Evolutionary conservation across 2,797 vertebrate genomes (phyloP).

Genomic region (Tapirus indicus): DNA sequence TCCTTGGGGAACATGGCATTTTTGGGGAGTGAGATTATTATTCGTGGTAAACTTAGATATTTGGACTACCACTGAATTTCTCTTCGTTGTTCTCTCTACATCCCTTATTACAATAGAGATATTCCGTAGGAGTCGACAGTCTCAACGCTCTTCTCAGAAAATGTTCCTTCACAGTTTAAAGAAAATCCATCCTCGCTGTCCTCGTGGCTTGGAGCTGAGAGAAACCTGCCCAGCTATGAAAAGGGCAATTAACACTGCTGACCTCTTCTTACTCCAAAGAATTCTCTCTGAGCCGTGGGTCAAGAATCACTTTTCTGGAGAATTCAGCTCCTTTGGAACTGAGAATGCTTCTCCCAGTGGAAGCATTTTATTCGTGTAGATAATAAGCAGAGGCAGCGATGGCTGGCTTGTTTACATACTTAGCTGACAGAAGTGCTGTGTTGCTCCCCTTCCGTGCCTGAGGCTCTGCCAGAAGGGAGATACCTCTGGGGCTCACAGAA

Average conservation of each 20-base stretch:
- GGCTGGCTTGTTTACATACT: constrained; percentile 42
- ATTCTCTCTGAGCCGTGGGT: not conserved
- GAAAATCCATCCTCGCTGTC: not conserved
- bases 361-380: not conserved
- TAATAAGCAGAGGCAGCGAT: not conserved
- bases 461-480: not conserved
- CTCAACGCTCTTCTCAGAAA: constrained; percentile 36
- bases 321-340: constrained; percentile 38
- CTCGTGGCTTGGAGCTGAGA: not conserved
- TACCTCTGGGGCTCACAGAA: not conserved
- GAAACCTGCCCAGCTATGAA: not conserved
- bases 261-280: not conserved
- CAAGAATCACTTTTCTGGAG: constrained; percentile 42
- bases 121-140: not conserved
- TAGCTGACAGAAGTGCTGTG: not conserved
- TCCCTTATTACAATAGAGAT: not conserved
- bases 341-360: not conserved
- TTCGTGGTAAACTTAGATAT: constrained; percentile 53
- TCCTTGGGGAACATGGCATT: not conserved
- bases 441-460: not conserved
- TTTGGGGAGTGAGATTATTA: not conserved
- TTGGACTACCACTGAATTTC: not conserved
- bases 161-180: not conserved
- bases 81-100: not conserved
- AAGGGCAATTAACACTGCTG: not conserved